Evolutionary conservation across 1,140 invertebrate genomes (phyloP), one percentile per base, ranked within the genome.

Genomic region (Drosophila ohnishii): DNA sequence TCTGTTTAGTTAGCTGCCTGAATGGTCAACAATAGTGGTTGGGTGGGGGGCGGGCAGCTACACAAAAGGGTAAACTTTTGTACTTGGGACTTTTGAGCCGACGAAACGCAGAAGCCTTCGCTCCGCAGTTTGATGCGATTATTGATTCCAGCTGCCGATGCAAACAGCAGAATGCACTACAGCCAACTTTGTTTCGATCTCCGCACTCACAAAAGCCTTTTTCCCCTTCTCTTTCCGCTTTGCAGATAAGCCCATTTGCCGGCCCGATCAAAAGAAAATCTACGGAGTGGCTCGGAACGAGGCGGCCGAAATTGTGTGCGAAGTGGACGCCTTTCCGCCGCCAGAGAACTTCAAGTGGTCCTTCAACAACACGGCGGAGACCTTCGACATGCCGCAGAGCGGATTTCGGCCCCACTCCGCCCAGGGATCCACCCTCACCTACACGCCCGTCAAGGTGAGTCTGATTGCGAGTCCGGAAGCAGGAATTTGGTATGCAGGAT

Each of bases 201-300:
- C 37, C 47, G 16, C 42, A 37, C 65, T 64, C 56, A 34, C 72
- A 32, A 19, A 44, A 8, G 40, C 7, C 14, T 16, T 66, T 72
- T 59, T 42, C 39, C 34, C 9, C 28, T 11, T 22, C 22, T 22
- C 22, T 65, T 25, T 72, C n/a, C 39, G 14, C 48, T 51, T 50
- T 72, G 32, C 61, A 98, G 97, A 97, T 92, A 96, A 96, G 82
- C 97, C 97, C 53, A 93, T 97, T 64, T 98, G 97, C 90, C 93
- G 94, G 63, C 92, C 93, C 59, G 95, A 95, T 66, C 95, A 97
- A 90, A 95, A 96, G 91, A 94, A 94, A 61, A 94, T 97, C 65
- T 97, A 97, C 78, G 97, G 96, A 6, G 96, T 97, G 5, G 97
- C 96, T 1, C 93, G 96, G 51, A 95, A 96, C 83, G 97, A 98